Conservation (phyloP, 2,797 vertebrate genomes). For the Galaxias olidus region DNA sequence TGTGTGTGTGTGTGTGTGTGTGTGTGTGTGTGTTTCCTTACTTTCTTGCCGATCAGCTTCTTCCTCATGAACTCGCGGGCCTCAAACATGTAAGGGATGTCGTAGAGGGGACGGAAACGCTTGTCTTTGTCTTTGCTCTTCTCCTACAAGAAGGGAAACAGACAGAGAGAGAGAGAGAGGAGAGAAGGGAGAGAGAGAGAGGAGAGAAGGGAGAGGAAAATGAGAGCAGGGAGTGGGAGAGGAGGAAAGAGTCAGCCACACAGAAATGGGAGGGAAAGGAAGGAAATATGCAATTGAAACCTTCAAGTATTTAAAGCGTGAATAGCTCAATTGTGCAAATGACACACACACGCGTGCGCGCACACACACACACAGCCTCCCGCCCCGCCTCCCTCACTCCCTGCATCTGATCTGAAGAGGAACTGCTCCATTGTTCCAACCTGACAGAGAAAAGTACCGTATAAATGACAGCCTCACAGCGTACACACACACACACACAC, state of each 20-base stretch:
- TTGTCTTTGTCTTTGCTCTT: slow-evolving; percentile 96
- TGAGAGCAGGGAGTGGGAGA: background rate
- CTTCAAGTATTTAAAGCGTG: background rate
- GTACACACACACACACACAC: slow-evolving; percentile 21
- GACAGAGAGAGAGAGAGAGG: slow-evolving; percentile 12
- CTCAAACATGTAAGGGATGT: slow-evolving; percentile 99
- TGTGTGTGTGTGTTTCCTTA: slow-evolving; percentile 50
- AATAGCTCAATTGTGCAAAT: background rate
- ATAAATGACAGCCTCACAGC: slow-evolving; percentile 11
- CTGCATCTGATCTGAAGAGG: slow-evolving; percentile 18
- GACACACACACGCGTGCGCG: background rate
- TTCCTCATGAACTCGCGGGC: slow-evolving; percentile 97
- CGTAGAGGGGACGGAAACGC: slow-evolving; percentile 94
- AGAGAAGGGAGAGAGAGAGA: background rate
- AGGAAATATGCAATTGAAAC: background rate
- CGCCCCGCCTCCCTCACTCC: slow-evolving; percentile 8
- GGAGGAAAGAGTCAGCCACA: background rate
- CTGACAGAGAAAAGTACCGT: slow-evolving; percentile 12
- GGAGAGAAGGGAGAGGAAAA: slow-evolving; percentile 6
- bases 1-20: slow-evolving; percentile 22
- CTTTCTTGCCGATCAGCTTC: slow-evolving; percentile 98
- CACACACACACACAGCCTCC: slow-evolving; percentile 3
- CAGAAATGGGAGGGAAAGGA: background rate
- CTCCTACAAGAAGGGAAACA: slow-evolving; percentile 60
- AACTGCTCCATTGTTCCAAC: slow-evolving; percentile 22